phyloP scores from a whole-genome alignment of 1,140 invertebrate genomes.

The Temnothorax longispinosus region DNA sequence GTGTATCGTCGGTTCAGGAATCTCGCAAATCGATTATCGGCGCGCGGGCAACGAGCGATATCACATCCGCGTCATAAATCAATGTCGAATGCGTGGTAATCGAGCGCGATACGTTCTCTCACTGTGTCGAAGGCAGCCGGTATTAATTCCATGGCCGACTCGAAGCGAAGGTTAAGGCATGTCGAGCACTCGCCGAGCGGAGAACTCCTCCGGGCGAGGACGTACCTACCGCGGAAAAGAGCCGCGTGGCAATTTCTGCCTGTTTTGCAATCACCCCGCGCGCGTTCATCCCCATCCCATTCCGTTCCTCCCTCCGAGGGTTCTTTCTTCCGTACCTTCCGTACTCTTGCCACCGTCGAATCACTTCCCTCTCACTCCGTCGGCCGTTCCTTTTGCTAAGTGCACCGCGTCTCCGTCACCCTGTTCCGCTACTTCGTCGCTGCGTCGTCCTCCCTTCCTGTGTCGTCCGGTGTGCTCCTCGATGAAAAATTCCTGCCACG shows the following conservation, averaged over 20 bases:
- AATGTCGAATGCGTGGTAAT: constrained; percentile 78
- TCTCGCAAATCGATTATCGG: constrained; percentile 68
- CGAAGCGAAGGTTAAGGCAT: constrained; percentile 47
- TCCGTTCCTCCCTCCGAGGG: background rate
- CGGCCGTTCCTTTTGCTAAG: constrained; percentile 65
- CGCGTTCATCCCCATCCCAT: constrained; percentile 23
- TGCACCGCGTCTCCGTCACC: constrained; percentile 70
- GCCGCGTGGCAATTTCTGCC: constrained; percentile 47
- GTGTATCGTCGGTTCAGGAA: constrained; percentile 49
- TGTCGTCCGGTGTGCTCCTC: constrained; percentile 44
- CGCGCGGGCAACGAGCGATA: constrained; percentile 66
- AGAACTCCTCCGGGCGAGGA: constrained; percentile 6
- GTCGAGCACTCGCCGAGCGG: background rate
- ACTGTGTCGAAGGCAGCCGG: constrained; percentile 53
- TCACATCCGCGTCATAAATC: constrained; percentile 77
- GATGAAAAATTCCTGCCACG: constrained; percentile 73
- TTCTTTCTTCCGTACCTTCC: constrained; percentile 64
- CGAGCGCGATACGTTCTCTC: constrained; percentile 73
- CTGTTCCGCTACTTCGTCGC: constrained; percentile 67
- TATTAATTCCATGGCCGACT: constrained; percentile 74
- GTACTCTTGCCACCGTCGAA: constrained; percentile 46
- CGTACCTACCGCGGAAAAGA: constrained; percentile 47
- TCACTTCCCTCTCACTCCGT: constrained; percentile 29
- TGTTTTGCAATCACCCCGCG: constrained; percentile 23
- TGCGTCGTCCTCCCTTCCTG: constrained; percentile 49